Evolutionary conservation across 2,113 vertebrate genomes (phyloP).

Genomic region (Chaetura pelagica): DNA sequence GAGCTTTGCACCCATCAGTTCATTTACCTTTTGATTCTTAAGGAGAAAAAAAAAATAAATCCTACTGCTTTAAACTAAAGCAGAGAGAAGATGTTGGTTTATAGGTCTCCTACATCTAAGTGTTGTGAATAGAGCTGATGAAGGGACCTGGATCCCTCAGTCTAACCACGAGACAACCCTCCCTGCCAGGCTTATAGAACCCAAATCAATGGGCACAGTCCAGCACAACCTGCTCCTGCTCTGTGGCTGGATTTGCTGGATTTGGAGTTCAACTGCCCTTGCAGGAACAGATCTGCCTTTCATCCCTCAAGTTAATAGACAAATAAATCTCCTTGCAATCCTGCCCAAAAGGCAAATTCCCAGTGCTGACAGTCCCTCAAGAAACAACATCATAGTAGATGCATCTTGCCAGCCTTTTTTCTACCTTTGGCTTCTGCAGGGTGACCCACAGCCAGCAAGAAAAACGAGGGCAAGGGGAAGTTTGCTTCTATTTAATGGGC

Average conservation of each 20-base stretch:
- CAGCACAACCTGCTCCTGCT: background rate
- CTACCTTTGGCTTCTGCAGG: background rate
- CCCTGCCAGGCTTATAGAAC: background rate
- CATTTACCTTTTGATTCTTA: background rate
- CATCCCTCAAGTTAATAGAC: background rate
- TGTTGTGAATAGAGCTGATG: background rate
- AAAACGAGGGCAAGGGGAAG: background rate
- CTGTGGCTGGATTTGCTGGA: background rate
- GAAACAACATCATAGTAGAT: background rate
- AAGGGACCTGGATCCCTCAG: background rate
- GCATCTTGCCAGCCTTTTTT: background rate
- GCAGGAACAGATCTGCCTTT: background rate
- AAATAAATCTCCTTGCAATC: background rate
- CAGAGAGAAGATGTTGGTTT: background rate
- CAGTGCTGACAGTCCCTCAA: background rate
- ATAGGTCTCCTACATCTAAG: background rate
- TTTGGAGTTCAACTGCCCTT: background rate
- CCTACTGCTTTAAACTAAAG: background rate
- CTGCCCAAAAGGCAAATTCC: background rate
- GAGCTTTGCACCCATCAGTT: background rate
- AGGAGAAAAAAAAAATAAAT: background rate
- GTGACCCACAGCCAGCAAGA: background rate
- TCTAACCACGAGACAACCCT: background rate
- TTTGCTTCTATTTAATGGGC: background rate
- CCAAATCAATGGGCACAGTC: background rate